A percentile compares a stretch with the other conserved stretches of the same genome.
Conservation (phyloP, 1,140 invertebrate species). For the Tetramorium alpestre region DNA sequence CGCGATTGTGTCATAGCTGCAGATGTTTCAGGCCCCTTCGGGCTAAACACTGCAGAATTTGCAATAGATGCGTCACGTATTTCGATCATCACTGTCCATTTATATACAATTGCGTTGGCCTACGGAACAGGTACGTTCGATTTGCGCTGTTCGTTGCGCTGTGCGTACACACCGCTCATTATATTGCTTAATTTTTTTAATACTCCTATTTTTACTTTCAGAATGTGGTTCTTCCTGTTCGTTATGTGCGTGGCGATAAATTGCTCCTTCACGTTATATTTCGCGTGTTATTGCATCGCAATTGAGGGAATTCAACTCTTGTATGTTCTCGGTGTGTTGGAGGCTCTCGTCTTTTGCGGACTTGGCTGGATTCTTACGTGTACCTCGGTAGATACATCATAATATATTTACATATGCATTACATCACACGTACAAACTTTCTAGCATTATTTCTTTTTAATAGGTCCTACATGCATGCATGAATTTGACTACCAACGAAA, state of each 20-base stretch:
- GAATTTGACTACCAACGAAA: slow-evolving; percentile 97
- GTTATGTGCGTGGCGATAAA: slow-evolving; percentile 94
- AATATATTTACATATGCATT: neutral
- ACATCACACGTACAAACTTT: neutral
- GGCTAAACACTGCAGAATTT: slow-evolving; percentile 96
- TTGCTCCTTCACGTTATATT: slow-evolving; percentile 94
- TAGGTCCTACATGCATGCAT: slow-evolving; percentile 94
- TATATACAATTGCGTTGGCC: slow-evolving; percentile 96
- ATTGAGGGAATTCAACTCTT: slow-evolving; percentile 94
- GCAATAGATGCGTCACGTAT: slow-evolving; percentile 96
- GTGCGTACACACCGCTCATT: neutral
- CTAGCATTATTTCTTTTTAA: slow-evolving; percentile 53
- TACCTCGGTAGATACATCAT: slow-evolving; percentile 90
- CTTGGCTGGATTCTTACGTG: slow-evolving; percentile 95
- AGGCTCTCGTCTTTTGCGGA: slow-evolving; percentile 93
- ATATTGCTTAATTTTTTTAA: slow-evolving; percentile 20
- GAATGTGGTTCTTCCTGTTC: slow-evolving; percentile 96
- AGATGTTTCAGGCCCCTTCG: slow-evolving; percentile 93
- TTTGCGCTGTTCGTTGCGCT: neutral
- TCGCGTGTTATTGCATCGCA: slow-evolving; percentile 94
- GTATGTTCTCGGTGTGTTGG: slow-evolving; percentile 92
- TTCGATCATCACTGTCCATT: slow-evolving; percentile 98
- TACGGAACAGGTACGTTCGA: slow-evolving; percentile 89
- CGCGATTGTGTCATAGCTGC: slow-evolving; percentile 95
- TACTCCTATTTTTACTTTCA: slow-evolving; percentile 81